These are phyloP conservation scores for Caenorhabditis sp. DNA, from an alignment of 2,888 invertebrate species.

Conservation along the genomic window DNA sequence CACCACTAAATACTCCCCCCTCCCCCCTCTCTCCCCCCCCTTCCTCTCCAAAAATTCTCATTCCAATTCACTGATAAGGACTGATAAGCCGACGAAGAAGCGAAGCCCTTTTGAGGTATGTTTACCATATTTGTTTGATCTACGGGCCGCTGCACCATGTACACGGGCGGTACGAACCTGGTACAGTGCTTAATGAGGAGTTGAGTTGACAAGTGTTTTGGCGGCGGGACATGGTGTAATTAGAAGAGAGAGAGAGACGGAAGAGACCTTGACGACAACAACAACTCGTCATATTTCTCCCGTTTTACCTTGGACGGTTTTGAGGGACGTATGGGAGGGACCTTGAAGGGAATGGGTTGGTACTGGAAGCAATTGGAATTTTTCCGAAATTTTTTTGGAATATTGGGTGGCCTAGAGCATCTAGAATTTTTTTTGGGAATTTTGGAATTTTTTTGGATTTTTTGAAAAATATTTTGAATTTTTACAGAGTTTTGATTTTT, in stretches of 20 bases:
- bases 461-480: not conserved
- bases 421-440: not conserved
- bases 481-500: not conserved
- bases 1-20: not conserved
- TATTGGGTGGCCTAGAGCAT: too few relatives aligned
- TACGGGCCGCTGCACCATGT: too few relatives aligned
- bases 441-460: not conserved
- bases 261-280: too few relatives aligned
- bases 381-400: not conserved
- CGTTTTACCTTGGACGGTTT: too few relatives aligned
- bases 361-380: too few relatives aligned
- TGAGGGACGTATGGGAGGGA: too few relatives aligned
- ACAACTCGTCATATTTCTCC: too few relatives aligned
- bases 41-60: not conserved
- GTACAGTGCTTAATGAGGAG: not conserved
- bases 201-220: constrained; percentile 12
- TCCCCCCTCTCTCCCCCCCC: not conserved
- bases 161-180: too few relatives aligned
- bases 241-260: too few relatives aligned
- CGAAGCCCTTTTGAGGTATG: constrained; percentile 1
- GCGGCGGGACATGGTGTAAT: not conserved
- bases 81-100: too few relatives aligned
- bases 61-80: not conserved
- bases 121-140: not conserved
- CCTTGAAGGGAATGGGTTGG: not conserved